phyloP scores from a whole-genome alignment of 2,888 invertebrate genomes.

The Plutella xylostella region DNA sequence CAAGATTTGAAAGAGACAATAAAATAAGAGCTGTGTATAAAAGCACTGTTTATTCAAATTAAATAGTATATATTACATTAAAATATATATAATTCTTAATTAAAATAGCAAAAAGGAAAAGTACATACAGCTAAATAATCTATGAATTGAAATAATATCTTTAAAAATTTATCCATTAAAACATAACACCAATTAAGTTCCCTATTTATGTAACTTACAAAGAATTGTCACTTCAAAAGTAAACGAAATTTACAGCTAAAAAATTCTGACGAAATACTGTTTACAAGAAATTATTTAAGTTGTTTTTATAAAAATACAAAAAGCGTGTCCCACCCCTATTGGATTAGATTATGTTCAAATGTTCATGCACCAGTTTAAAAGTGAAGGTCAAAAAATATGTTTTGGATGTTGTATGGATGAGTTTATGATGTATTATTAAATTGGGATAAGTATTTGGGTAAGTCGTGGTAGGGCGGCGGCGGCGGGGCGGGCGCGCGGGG shows the following conservation, averaged over 20 bases:
- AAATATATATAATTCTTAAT: slow-evolving; percentile 59
- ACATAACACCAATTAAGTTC: slow-evolving; percentile 52
- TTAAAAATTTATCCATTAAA: slow-evolving; percentile 39
- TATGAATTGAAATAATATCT: slow-evolving; percentile 62
- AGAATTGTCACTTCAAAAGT: slow-evolving; percentile 41
- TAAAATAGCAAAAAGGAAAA: slow-evolving; percentile 64
- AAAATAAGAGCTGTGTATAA: slow-evolving; percentile 35
- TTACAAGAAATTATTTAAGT: slow-evolving; percentile 25
- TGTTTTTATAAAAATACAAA: slow-evolving; percentile 67
- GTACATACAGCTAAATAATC: slow-evolving; percentile 62
- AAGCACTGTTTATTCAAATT: slow-evolving; percentile 69
- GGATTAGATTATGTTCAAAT: too few relatives aligned
- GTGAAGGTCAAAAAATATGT: slow-evolving; percentile 54
- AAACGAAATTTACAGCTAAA: slow-evolving; percentile 47
- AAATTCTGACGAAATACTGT: slow-evolving; percentile 50
- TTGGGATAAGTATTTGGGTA: slow-evolving; percentile 5
- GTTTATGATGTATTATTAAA: slow-evolving; percentile 9
- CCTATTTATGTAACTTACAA: slow-evolving; percentile 35
- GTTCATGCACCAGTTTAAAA: slow-evolving; percentile 46
- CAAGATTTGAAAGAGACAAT: slow-evolving; percentile 10
- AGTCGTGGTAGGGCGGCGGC: slow-evolving; percentile 22
- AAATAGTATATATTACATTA: slow-evolving; percentile 68
- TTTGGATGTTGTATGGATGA: too few relatives aligned
- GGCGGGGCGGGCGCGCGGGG: slow-evolving; percentile 18
- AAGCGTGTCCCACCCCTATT: slow-evolving; percentile 54